Conservation (phyloP, 1,140 invertebrate genomes). For the Drosophila biarmipes region DNA sequence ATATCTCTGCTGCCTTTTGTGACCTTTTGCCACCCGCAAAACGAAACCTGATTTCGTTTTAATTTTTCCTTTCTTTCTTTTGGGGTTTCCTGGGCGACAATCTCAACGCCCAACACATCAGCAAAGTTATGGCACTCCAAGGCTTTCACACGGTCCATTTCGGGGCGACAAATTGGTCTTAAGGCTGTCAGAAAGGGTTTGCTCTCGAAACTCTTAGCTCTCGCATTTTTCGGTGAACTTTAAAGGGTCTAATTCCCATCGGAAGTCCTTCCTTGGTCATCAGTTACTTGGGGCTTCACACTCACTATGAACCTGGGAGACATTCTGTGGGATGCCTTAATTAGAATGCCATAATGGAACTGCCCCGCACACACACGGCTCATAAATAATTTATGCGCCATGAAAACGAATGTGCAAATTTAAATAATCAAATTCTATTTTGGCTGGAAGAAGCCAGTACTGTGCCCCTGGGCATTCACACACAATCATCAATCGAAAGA, state of each 20-base stretch:
- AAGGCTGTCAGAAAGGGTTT: conserved; percentile 47
- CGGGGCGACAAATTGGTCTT: conserved; percentile 63
- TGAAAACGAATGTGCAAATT: conserved; percentile 66
- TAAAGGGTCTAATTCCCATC: conserved; percentile 25
- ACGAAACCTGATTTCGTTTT: conserved; percentile 64
- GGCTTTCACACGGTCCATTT: conserved; percentile 46
- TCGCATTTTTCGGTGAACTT: conserved; percentile 33
- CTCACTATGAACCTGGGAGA: conserved; percentile 50
- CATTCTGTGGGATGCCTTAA: conserved; percentile 61
- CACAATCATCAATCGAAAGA: conserved; percentile 30
- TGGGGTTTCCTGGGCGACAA: conserved; percentile 23
- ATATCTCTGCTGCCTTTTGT: conserved; percentile 31
- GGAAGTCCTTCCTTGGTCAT: conserved; percentile 48
- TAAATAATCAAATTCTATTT: conserved; percentile 72
- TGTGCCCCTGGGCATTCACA: conserved; percentile 6
- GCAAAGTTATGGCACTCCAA: conserved; percentile 52
- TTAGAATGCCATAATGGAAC: conserved; percentile 68
- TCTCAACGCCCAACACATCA: conserved; percentile 47
- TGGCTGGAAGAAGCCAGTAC: neutral
- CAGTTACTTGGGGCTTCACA: conserved; percentile 29
- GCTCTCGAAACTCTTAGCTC: neutral
- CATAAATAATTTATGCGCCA: conserved; percentile 75
- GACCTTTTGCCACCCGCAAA: conserved; percentile 32
- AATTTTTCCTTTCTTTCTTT: conserved; percentile 39
- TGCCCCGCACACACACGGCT: conserved; percentile 34